Percentiles rank a stretch among this genome's conserved stretches.
Evolutionary conservation across 2,888 invertebrate species (phyloP).

Genomic region (Epistrophella euchroma): DNA sequence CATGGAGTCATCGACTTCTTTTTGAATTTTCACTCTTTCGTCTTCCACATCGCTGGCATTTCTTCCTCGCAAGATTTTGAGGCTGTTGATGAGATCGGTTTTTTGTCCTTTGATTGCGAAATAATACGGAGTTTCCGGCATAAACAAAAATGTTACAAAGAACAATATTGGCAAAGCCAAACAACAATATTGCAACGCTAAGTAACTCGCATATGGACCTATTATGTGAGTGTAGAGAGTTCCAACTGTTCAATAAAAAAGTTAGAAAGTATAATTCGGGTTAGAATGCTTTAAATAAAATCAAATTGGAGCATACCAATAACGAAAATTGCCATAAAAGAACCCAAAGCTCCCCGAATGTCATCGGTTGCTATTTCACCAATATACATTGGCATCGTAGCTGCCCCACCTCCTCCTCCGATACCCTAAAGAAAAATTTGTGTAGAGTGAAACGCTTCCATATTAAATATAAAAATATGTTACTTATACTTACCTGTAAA

Average conservation of each 20-base stretch:
- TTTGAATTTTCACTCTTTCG: conserved; percentile 87
- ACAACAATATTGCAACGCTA: conserved; percentile 87
- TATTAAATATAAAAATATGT: background rate
- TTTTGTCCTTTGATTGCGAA: conserved; percentile 85
- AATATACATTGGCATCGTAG: conserved; percentile 92
- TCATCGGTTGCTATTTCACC: conserved; percentile 93
- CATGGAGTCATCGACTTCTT: conserved; percentile 84
- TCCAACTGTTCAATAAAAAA: conserved; percentile 83
- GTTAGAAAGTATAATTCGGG: background rate
- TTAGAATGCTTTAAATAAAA: no score
- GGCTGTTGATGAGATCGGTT: conserved; percentile 86
- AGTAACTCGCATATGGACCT: conserved; percentile 90
- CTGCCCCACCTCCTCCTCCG: conserved; percentile 88
- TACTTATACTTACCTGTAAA: background rate
- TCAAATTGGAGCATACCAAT: conserved; percentile 80
- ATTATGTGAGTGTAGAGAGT: conserved; percentile 88
- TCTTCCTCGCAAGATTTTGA: conserved; percentile 88
- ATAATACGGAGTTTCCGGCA: conserved; percentile 93
- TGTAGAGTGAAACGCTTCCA: background rate
- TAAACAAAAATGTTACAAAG: conserved; percentile 86
- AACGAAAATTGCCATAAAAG: conserved; percentile 91
- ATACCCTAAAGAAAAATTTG: conserved; percentile 84
- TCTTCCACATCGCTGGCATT: conserved; percentile 86
- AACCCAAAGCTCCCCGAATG: conserved; percentile 91
- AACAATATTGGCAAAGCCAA: conserved; percentile 87